Evolutionary conservation across 2,888 invertebrate species (phyloP), one percentile per base, ranked within the genome.

Genomic region (Plusia festucae): DNA sequence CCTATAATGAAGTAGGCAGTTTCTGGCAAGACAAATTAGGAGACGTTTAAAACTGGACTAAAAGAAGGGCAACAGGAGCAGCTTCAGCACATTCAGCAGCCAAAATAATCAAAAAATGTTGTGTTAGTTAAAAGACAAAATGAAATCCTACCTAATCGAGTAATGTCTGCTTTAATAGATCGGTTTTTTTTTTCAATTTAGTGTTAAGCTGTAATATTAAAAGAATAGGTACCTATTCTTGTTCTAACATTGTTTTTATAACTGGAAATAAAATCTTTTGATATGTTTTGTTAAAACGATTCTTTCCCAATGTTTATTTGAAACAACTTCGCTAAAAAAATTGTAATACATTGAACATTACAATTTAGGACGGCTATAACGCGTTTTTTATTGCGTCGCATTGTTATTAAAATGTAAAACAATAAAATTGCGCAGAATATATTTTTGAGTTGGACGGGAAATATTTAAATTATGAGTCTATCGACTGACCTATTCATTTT

Each of bases 1-100:
- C 92, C 0, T 93, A 79, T 66, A 93, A 93, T 63, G 87, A 88
- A 44, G 73, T 93, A n/a, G 86, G 90, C 62, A 81, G 52, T 72
- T 88, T 90, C 68, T 93, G 91, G 91, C 75, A 82, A 65, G 86
- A 90, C 20, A 79, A 79, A 49, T 73, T 79, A 13, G 22, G 53
- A 11, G 61, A 72, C 4, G 1, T 20, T 27, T 73, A 72, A 7
- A 1, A 18, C 18, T 5, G 20, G 11, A 49, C 40, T 6, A 40
- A n/a, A n/a, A n/a, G 15, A n/a, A n/a, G 5, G n/a, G 4, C 5
- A n/a, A n/a, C 16, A 9, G 2, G 3, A 11, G 46, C 20, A 46
- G 11, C 11, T 11, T 49, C 20, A 20, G 8, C 46, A 20, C 46
- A 15, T 15, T 7, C 22, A 15, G 32, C 1, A 34, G 34, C 7